A percentile compares a stretch with the other conserved stretches of the same genome.
These are phyloP conservation scores for Neofelis nebulosa DNA, from an alignment of 2,113 vertebrate genomes.

Conservation along the genomic window DNA sequence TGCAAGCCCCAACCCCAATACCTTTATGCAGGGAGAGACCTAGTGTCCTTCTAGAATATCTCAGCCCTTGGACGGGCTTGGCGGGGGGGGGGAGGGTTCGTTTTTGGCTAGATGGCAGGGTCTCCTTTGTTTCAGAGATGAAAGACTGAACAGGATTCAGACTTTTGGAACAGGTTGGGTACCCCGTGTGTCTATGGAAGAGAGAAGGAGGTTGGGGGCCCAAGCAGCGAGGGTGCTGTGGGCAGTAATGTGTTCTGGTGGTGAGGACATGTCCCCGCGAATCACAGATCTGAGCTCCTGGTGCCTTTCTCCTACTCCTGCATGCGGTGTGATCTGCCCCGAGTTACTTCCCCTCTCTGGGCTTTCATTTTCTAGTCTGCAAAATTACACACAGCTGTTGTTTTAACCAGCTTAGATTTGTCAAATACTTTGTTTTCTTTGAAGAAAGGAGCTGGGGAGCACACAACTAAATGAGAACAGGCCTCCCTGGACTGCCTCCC, in stretches of 20 bases:
- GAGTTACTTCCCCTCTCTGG: not conserved
- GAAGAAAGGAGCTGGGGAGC: not conserved
- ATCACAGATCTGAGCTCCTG: not conserved
- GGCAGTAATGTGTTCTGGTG: not conserved
- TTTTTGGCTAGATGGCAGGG: constrained; percentile 18
- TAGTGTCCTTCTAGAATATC: not conserved
- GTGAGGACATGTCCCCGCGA: not conserved
- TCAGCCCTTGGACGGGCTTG: not conserved
- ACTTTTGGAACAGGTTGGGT: constrained; percentile 51
- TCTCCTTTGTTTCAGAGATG: constrained; percentile 55
- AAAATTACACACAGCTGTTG: not conserved
- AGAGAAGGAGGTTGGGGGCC: not conserved
- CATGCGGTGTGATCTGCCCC: not conserved
- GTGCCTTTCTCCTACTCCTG: not conserved
- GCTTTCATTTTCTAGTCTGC: not conserved
- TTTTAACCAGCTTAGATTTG: not conserved
- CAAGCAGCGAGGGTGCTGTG: not conserved
- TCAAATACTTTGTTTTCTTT: not conserved
- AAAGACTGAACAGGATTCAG: constrained; percentile 1
- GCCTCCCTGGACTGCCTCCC: not conserved
- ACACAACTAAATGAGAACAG: not conserved
- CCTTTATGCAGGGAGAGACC: not conserved
- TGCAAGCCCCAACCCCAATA: not conserved
- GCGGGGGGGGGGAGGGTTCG: not conserved
- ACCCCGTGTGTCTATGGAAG: not conserved